Conservation (phyloP, 2,797 vertebrate species). For the Glyptemys insculpta region DNA sequence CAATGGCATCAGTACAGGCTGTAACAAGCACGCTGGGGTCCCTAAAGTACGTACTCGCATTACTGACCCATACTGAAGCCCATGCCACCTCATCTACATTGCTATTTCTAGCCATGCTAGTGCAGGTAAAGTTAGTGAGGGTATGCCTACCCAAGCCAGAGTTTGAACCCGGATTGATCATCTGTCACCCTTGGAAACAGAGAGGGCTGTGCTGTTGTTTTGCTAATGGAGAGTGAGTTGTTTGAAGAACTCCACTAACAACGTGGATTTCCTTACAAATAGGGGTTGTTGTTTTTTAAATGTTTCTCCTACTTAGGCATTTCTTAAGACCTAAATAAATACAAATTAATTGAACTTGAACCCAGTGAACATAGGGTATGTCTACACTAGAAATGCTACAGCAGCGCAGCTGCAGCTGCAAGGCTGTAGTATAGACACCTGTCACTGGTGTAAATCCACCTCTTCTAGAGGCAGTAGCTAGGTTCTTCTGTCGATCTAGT, state of each 20-base stretch:
- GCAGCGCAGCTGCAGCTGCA: no score
- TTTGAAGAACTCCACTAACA: slow-evolving; percentile 8
- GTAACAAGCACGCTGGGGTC: neutral
- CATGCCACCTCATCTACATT: neutral
- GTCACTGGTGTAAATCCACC: neutral
- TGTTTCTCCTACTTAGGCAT: neutral
- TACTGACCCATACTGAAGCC: neutral
- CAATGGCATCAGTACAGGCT: neutral
- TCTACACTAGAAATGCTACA: neutral
- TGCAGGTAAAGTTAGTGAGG: neutral
- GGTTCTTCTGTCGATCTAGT: neutral
- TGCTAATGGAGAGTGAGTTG: neutral
- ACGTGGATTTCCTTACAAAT: neutral
- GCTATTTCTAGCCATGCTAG: neutral
- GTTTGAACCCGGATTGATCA: neutral
- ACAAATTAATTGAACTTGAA: neutral
- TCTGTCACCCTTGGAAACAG: neutral
- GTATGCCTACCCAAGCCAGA: neutral
- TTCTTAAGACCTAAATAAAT: neutral
- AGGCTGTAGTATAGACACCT: no score
- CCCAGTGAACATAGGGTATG: neutral
- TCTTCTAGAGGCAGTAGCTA: neutral
- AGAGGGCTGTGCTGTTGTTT: neutral
- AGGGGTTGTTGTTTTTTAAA: neutral
- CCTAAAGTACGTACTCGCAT: neutral